Evolutionary conservation across 2,113 vertebrate genomes (phyloP), one percentile per base, ranked within the genome.

Genomic region (Myxocyprinus asiaticus): DNA sequence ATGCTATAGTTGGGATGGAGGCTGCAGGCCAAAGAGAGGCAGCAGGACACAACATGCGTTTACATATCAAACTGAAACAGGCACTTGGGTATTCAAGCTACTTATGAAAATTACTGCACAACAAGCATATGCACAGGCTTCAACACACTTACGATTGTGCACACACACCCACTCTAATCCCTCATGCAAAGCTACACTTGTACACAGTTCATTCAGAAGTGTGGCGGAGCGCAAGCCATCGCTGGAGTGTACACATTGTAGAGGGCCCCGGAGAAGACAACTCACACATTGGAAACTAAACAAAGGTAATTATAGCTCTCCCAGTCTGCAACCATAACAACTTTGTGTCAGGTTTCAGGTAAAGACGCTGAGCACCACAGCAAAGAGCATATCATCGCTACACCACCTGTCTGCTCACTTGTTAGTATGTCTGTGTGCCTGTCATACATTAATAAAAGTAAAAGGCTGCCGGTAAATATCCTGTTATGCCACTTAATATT

Each of bases 241-340:
- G 76, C 59, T 70, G 44, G 58, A 74, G 79, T 81, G 50, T 65
- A 76, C 77, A 75, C 79, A 84, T 4, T 51, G 70, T 65, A 14
- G 14, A 79, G 79, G 66, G 8, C 22, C 9, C 75, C 51, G n/a
- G 51, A 11, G 14, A 45, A 53, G 55, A 48, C 65, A 63, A 69
- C 45, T 43, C 70, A 73, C 11, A 64, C 72, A 81, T 42, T 78
- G 44, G 66, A 77, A 83, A 77, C 73, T 77, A 76, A 80, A 48
- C 59, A 81, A 51, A n/a, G 48, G 69, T 77, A 80, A 83, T 80
- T 80, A 83, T 77, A 83, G 78, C 77, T 67, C 67, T 77, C 9
- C 12, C 15, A 51, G 64, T 81, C 82, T 68, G 74, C 68, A 78
- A 62, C 48, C 58, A 68, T 67, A 81, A 76, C 67, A 77, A 63